These are phyloP conservation scores for Bucorvus abyssinicus DNA, from an alignment of 2,797 vertebrate genomes.

Conservation along the genomic window DNA sequence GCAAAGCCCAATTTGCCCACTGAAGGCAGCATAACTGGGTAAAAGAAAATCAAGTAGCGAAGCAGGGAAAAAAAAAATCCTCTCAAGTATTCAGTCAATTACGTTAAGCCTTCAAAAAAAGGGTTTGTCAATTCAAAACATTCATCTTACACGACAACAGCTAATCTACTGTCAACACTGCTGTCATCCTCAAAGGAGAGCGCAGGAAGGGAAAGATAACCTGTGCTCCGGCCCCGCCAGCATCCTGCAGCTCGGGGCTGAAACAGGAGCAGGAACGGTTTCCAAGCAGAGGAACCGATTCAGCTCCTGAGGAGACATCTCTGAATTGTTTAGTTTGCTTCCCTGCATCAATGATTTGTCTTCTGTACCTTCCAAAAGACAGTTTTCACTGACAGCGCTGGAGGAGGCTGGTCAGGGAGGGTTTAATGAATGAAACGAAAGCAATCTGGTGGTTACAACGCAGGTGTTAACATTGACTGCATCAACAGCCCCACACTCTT, in stretches of 20 bases:
- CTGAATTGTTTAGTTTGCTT: constrained; percentile 20
- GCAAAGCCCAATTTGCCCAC: not conserved
- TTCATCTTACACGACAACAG: constrained; percentile 41
- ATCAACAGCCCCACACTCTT: not conserved
- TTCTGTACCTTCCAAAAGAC: not conserved
- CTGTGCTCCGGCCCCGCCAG: not conserved
- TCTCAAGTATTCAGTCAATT: constrained; percentile 39
- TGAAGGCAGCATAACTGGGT: not conserved
- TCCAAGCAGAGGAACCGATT: constrained; percentile 30
- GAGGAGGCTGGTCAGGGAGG: not conserved
- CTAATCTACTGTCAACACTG: constrained; percentile 20
- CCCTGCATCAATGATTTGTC: not conserved
- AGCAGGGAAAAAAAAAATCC: not conserved
- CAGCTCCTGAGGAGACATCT: constrained; percentile 17
- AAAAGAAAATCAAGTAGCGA: constrained; percentile 6
- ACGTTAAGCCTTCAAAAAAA: constrained; percentile 10
- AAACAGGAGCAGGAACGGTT: not conserved
- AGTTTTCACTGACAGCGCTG: not conserved
- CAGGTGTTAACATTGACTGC: not conserved
- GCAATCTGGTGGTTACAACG: not conserved
- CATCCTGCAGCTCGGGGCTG: not conserved
- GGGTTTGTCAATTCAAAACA: constrained; percentile 22
- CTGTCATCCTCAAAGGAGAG: not conserved
- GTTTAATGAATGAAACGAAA: constrained; percentile 3
- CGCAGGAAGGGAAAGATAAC: not conserved